These are phyloP conservation scores for Drosophila suboccidentalis DNA, from an alignment of 2,888 invertebrate species.

Conservation along the genomic window DNA sequence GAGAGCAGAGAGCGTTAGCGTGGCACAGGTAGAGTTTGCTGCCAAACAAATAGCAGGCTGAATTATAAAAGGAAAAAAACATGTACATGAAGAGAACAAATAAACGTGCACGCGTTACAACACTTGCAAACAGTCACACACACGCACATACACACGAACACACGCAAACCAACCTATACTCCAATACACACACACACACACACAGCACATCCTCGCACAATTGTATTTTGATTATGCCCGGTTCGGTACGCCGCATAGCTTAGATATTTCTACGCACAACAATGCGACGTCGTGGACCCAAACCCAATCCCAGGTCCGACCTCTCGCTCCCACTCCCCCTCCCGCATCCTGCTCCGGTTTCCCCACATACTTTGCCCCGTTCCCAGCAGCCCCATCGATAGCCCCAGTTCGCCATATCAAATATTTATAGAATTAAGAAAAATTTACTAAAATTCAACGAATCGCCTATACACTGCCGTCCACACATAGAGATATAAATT, in stretches of 20 bases:
- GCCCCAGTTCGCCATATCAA: slow-evolving; percentile 73
- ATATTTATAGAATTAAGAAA: slow-evolving; percentile 73
- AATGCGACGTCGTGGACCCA: slow-evolving; percentile 61
- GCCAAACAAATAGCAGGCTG: slow-evolving; percentile 58
- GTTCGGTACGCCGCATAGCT: slow-evolving; percentile 81
- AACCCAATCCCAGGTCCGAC: slow-evolving; percentile 2
- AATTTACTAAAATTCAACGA: slow-evolving; percentile 43
- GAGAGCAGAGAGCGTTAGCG: slow-evolving; percentile 16
- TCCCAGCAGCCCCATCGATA: slow-evolving; percentile 62
- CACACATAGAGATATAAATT: no score
- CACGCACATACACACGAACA: slow-evolving; percentile 25
- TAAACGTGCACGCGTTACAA: slow-evolving; percentile 71
- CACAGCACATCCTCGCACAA: slow-evolving; percentile 67
- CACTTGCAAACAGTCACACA: slow-evolving; percentile 37
- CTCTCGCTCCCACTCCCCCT: neutral
- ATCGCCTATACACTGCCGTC: slow-evolving; percentile 23
- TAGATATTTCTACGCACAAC: slow-evolving; percentile 79
- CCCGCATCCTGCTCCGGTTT: neutral
- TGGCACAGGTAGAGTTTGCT: slow-evolving; percentile 52
- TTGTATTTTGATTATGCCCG: slow-evolving; percentile 80
- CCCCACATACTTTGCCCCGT: neutral
- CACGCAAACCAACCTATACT: neutral
- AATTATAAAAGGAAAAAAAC: slow-evolving; percentile 8
- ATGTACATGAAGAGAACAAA: slow-evolving; percentile 10
- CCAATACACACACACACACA: slow-evolving; percentile 11